Evolutionary conservation across 1,140 invertebrate species (phyloP), one percentile per base, ranked within the genome.

Genomic region (Nymphalis io): DNA sequence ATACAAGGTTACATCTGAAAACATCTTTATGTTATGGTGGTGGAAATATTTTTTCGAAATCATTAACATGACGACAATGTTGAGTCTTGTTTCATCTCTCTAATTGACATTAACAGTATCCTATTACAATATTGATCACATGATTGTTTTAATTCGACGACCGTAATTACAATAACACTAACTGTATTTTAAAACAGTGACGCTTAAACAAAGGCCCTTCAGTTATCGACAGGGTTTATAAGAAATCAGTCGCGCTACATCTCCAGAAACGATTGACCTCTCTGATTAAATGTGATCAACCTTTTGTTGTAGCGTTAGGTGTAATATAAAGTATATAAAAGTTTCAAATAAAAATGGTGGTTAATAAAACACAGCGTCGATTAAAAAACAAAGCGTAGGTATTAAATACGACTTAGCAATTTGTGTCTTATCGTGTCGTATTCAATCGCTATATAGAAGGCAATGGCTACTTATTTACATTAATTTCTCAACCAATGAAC

Each of bases 1-100:
- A 79, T 76, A 83, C 82, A 84, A 87, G 80, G 81, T 83, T 83
- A 80, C 72, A 71, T 73, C 84, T 89, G 83, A 88, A 87, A 87
- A 82, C 82, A 79, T 73, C 51, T 16, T 18, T 53, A 63, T 44
- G 38, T 63, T 63, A 38, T 74, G 65, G 59, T 51, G 18, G 61
- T 18, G 20, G 15, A 51, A 39, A 57, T 42, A 64, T 63, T 59
- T 70, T 59, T 60, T 16, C 27, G 38, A 48, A 55, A 61, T 20
- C 61, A 57, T 23, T 39, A 51, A 53, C 21, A 15, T 12, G 12
- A 51, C 8, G 46, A 51, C 46, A 51, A 51, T 51, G 46, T 20
- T 20, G 20, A 6, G 46, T 51, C 18, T 51, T 51, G 20, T 51
- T n/a, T 51, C 16, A 20, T 12, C 16, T 20, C 12, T 20, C 23